Conservation (phyloP, 64 coral and sea anemone species). For the Dendrophyllia cribrosa region DNA sequence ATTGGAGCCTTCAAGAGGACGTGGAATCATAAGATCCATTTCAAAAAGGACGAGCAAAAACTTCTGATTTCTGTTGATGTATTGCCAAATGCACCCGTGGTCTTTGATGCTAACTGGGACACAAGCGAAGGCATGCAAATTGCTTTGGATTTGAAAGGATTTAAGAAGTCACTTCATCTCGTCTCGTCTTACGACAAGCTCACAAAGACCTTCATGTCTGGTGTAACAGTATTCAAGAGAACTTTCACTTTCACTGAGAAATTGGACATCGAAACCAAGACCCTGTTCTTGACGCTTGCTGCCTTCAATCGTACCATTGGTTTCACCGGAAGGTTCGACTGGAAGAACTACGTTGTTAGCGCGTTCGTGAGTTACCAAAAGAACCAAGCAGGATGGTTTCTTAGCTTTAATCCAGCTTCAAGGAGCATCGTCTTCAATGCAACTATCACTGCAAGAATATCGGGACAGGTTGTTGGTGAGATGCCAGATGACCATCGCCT, state of each 20-base stretch:
- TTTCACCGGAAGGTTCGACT: conserved; percentile 86
- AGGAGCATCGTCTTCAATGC: conserved; percentile 89
- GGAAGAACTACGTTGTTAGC: conserved; percentile 78
- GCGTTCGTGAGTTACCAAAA: conserved; percentile 74
- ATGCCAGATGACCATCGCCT: conserved; percentile 78
- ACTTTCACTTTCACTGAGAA: conserved; percentile 71
- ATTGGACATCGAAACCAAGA: conserved; percentile 75
- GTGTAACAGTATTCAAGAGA: conserved; percentile 74
- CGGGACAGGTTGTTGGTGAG: conserved; percentile 85
- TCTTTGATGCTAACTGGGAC: conserved; percentile 73
- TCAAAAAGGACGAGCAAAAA: conserved; percentile 30
- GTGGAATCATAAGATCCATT: conserved; percentile 87
- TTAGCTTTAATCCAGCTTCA: conserved; percentile 64
- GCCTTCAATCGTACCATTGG: conserved; percentile 74
- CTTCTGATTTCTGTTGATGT: conserved; percentile 78
- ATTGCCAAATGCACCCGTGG: conserved; percentile 68
- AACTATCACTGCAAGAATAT: conserved; percentile 76
- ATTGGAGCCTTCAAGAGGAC: conserved; percentile 79
- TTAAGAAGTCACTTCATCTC: conserved; percentile 75
- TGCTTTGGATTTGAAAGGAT: conserved; percentile 70
- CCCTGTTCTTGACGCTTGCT: conserved; percentile 49
- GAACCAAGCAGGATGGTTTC: conserved; percentile 76
- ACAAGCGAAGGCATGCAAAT: conserved; percentile 76
- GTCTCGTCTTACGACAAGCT: conserved; percentile 58
- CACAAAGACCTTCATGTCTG: conserved; percentile 71